phyloP scores from a whole-genome alignment of 2,113 vertebrate species.

The Thunnus thynnus region DNA sequence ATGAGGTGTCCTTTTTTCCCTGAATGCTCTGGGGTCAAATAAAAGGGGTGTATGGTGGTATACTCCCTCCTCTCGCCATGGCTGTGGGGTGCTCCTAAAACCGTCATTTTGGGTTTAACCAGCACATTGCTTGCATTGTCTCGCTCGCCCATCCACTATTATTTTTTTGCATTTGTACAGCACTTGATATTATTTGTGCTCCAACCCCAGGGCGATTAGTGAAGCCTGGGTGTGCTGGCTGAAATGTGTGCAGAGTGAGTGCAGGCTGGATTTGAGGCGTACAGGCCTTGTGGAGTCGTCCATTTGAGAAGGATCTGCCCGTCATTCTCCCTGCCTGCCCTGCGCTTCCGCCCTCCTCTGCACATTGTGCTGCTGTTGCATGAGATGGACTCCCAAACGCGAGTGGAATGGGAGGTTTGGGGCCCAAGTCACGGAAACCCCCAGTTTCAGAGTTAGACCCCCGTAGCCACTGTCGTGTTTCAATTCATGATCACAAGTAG shows the following conservation, averaged over 20 bases:
- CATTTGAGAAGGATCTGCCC: constrained; percentile 82
- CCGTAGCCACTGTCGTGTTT: constrained; percentile 2
- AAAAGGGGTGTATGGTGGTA: constrained; percentile 67
- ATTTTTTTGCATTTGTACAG: neutral
- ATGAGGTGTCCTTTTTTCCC: neutral
- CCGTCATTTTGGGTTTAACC: constrained; percentile 42
- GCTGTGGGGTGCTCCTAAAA: constrained; percentile 43
- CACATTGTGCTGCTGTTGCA: constrained; percentile 79
- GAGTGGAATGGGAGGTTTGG: constrained; percentile 70
- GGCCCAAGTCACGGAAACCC: constrained; percentile 67
- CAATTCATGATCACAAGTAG: neutral
- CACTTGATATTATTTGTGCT: constrained; percentile 12
- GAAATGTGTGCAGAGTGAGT: constrained; percentile 35
- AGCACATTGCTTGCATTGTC: constrained; percentile 20
- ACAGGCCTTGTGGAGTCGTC: constrained; percentile 78
- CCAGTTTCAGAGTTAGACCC: constrained; percentile 27
- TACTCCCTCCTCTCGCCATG: constrained; percentile 58
- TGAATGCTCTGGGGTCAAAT: constrained; percentile 65
- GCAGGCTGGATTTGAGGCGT: constrained; percentile 62
- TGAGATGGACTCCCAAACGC: constrained; percentile 79
- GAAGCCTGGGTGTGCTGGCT: constrained; percentile 21
- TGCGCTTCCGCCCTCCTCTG: constrained; percentile 81
- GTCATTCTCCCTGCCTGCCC: constrained; percentile 72
- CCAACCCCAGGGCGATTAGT: constrained; percentile 13
- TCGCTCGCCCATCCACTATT: neutral